Base-by-base conservation (phyloP, 2,888 invertebrate species). In the Tetropium fuscum region DNA sequence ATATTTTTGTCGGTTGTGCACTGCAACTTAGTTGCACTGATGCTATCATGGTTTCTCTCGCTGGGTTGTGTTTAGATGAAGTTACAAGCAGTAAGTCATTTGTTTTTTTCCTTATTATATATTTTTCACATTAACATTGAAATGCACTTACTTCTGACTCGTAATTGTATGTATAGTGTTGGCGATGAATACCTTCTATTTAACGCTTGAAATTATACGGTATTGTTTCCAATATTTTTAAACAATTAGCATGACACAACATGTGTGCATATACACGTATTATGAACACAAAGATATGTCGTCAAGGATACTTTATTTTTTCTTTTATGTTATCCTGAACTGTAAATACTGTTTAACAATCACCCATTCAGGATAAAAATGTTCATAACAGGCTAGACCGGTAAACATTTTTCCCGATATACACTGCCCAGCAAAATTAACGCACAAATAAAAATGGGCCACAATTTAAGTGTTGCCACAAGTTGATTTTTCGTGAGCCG, bases 11-110 rank as follows among this genome's bases (percentile, higher is more conserved):
- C 64, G 70, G 67, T 68, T 72, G 69, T 66, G 65, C 60, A 64
- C 59, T 72, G 72, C 71, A 74, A 74, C 73, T 70, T 36, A 69
- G 73, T 75, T 69, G 63, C 57, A 13, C 53, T 58, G 64, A 66
- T 68, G 64, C 66, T 70, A 71, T 71, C 69, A 38, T 63, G 53
- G 57, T 58, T 58, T 59, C 57, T 58, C 64, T 55, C 53, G 62
- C 53, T 53, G 51, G 49, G 62, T 49, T 60, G 38, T 41, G 43
- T 49, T 60, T 66, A 64, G 64, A 64, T 64, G 56, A 60, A 63
- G 61, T 68, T 63, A 60, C 64, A 51, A 51, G 51, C 51, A 51
- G 51, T 51, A 51, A 51, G 51, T 51, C 51, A 51, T 51, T 38
- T 38, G 25, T 40, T 51, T 51, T 51, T 51, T 51, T 27, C 15